Conservation (phyloP, 2,888 invertebrate genomes). For the Nudaria mundana region DNA sequence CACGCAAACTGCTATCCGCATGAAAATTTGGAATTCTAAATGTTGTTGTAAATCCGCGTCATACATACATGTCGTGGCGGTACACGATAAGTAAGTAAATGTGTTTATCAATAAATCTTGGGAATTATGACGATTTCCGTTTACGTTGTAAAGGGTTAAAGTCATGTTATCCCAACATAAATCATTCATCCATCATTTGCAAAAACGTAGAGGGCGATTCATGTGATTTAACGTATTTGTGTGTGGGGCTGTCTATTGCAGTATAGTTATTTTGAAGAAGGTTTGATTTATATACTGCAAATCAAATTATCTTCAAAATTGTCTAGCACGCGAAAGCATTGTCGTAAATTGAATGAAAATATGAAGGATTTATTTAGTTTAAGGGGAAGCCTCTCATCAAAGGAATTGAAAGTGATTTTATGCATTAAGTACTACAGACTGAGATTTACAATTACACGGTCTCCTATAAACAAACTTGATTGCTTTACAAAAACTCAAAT, state of each 20-base stretch:
- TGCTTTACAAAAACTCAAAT: slow-evolving; percentile 81
- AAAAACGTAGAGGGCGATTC: slow-evolving; percentile 25
- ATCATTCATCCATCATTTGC: slow-evolving; percentile 35
- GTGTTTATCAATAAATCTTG: slow-evolving; percentile 34
- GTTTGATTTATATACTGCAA: slow-evolving; percentile 21
- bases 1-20: slow-evolving; percentile 65
- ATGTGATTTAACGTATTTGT: slow-evolving; percentile 10
- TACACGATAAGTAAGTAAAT: slow-evolving; percentile 31
- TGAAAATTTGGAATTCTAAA: slow-evolving; percentile 54
- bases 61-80: slow-evolving; percentile 35
- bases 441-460: slow-evolving; percentile 78
- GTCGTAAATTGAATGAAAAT: slow-evolving; percentile 41
- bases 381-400: slow-evolving; percentile 51
- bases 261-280: slow-evolving; percentile 15
- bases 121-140: slow-evolving; percentile 29
- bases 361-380: slow-evolving; percentile 48
- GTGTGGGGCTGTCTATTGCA: slow-evolving; percentile 1
- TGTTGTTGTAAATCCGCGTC: slow-evolving; percentile 41
- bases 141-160: slow-evolving; percentile 26
- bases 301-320: slow-evolving; percentile 7
- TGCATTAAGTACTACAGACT: slow-evolving; percentile 77
- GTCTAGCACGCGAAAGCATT: no score
- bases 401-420: slow-evolving; percentile 64
- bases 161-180: slow-evolving; percentile 29
- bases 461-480: slow-evolving; percentile 80